A percentile compares a stretch with the other conserved stretches of the same genome.
Evolutionary conservation across 2,888 invertebrate species (phyloP).

Genomic region (Drosophila prostipennis): DNA sequence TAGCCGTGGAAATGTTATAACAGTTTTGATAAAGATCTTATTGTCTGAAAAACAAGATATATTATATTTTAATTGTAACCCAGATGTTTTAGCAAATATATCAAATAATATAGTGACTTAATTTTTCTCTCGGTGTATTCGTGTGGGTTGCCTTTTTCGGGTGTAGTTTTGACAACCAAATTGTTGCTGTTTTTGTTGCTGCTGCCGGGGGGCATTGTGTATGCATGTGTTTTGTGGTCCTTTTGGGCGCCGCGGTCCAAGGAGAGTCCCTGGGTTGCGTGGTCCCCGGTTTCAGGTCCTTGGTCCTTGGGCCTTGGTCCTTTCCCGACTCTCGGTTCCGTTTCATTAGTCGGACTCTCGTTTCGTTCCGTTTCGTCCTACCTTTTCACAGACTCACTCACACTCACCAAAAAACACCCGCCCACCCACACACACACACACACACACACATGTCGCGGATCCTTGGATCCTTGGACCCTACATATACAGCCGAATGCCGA

Average conservation of each 20-base stretch:
- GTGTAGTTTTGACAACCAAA: conserved; percentile 77
- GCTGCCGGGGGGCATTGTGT: conserved; percentile 43
- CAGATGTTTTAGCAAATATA: no score
- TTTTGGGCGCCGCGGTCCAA: conserved; percentile 69
- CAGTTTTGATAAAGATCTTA: no score
- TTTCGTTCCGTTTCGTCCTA: conserved; percentile 52
- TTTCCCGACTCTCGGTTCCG: conserved; percentile 57
- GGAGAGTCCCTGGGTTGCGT: conserved; percentile 50
- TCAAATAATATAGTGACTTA: background rate
- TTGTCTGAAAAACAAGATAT: no score
- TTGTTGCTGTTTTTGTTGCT: conserved; percentile 35
- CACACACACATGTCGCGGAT: conserved; percentile 4
- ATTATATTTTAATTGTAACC: no score
- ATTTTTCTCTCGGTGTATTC: conserved; percentile 9
- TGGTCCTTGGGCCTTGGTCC: conserved; percentile 19
- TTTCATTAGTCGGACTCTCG: conserved; percentile 73
- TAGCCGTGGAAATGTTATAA: no score
- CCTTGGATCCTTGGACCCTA: conserved; percentile 32
- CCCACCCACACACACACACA: conserved; percentile 8
- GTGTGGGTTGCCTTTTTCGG: conserved; percentile 55
- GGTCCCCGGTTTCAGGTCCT: conserved; percentile 13
- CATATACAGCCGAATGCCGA: conserved; percentile 71
- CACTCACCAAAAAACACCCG: background rate
- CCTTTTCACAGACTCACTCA: conserved; percentile 50
- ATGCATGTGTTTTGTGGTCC: conserved; percentile 58